These are phyloP conservation scores for Penaeus vannamei DNA, from an alignment of 1,140 invertebrate genomes.

Conservation along the genomic window DNA sequence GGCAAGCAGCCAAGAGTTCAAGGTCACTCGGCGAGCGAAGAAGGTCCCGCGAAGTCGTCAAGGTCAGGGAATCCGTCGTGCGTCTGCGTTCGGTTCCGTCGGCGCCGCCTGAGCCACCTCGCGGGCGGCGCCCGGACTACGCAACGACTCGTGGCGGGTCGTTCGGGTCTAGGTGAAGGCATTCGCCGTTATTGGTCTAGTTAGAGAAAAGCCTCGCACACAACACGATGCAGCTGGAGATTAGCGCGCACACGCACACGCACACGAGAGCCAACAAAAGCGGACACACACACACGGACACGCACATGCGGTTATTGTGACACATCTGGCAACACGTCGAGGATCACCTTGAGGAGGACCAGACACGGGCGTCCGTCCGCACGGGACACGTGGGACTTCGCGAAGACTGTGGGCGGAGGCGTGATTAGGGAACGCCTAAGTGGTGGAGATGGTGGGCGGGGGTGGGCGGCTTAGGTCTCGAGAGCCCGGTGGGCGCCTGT, in stretches of 20 bases:
- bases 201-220: constrained; percentile 39
- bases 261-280: neutral
- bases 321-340: constrained; percentile 52
- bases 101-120: too few relatives aligned
- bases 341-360: constrained; percentile 61
- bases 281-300: constrained; percentile 7
- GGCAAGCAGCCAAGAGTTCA: constrained; percentile 28
- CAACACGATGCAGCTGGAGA: constrained; percentile 42
- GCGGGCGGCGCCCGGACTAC: too few relatives aligned
- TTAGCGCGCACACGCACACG: constrained; percentile 7
- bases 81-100: neutral
- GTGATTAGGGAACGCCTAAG: neutral
- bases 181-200: too few relatives aligned
- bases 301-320: constrained; percentile 61
- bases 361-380: constrained; percentile 51
- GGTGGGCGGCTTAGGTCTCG: constrained; percentile 10
- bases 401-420: constrained; percentile 41
- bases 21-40: constrained; percentile 6
- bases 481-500: constrained; percentile 16
- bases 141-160: too few relatives aligned
- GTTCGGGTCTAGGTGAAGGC: too few relatives aligned
- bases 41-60: neutral
- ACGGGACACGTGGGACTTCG: constrained; percentile 29
- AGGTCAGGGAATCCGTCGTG: neutral
- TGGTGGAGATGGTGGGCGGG: neutral